phyloP scores from a whole-genome alignment of 2,113 vertebrate genomes.

The Ciconia maguari region DNA sequence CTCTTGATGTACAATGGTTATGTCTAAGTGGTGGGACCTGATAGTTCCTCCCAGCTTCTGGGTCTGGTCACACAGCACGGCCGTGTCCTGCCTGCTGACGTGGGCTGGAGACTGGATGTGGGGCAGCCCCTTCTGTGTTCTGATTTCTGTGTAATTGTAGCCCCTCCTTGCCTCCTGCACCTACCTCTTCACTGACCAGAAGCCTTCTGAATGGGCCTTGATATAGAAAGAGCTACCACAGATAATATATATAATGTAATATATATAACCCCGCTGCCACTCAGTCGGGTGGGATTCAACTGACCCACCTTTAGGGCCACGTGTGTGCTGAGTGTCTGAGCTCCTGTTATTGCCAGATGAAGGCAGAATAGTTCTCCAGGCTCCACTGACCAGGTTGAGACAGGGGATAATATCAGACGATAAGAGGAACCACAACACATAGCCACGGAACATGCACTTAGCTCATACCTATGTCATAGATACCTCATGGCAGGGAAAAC shows the following conservation, averaged over 20 bases:
- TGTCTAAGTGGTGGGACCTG: not conserved
- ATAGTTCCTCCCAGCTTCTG: not conserved
- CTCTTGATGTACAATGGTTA: not conserved
- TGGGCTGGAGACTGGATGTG: not conserved
- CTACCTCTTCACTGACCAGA: not conserved
- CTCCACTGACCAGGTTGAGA: not conserved
- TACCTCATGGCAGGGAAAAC: not conserved
- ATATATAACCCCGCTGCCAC: not conserved
- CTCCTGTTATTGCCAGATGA: not conserved
- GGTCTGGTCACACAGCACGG: not conserved
- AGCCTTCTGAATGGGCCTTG: not conserved
- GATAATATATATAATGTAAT: not conserved
- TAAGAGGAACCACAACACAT: not conserved
- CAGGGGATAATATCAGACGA: not conserved
- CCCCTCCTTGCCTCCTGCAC: not conserved
- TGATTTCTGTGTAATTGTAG: not conserved
- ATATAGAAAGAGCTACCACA: not conserved
- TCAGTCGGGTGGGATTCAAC: not conserved
- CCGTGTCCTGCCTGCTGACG: accelerated
- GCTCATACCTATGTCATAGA: not conserved
- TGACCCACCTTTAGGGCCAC: not conserved
- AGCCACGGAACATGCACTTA: not conserved
- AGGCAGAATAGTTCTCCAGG: not conserved
- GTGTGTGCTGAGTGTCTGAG: not conserved
- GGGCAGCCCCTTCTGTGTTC: not conserved